These are phyloP conservation scores for Psix sp. DNA, from an alignment of 1,140 invertebrate genomes.

Conservation along the genomic window DNA sequence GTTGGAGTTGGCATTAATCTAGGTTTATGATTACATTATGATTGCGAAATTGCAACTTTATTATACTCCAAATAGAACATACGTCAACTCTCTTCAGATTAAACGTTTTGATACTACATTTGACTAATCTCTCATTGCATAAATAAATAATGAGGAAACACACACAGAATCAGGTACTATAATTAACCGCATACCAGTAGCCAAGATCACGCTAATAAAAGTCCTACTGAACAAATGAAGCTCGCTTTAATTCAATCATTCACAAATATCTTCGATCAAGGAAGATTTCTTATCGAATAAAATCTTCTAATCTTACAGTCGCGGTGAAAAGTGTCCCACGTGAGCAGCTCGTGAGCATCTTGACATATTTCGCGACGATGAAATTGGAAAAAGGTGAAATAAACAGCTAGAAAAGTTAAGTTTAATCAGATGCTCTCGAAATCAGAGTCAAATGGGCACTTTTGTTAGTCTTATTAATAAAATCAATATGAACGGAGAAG, in stretches of 20 bases:
- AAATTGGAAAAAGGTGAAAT: background rate
- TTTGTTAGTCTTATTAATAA: constrained; percentile 30
- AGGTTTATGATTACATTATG: constrained; percentile 5
- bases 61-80: constrained; percentile 1
- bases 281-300: too few relatives aligned
- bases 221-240: too few relatives aligned
- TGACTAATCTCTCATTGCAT: background rate
- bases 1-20: background rate
- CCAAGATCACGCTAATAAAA: too few relatives aligned
- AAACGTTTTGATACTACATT: background rate
- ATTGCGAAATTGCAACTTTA: background rate
- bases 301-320: too few relatives aligned
- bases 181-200: too few relatives aligned
- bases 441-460: background rate
- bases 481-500: constrained; percentile 42
- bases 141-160: too few relatives aligned
- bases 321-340: too few relatives aligned
- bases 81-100: background rate
- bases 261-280: too few relatives aligned
- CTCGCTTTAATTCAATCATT: too few relatives aligned
- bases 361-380: too few relatives aligned
- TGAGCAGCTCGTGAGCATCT: too few relatives aligned
- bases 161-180: too few relatives aligned
- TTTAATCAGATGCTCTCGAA: background rate
- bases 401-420: background rate